phyloP scores from a whole-genome alignment of 1,140 invertebrate species.

The Papilio glaucus region DNA sequence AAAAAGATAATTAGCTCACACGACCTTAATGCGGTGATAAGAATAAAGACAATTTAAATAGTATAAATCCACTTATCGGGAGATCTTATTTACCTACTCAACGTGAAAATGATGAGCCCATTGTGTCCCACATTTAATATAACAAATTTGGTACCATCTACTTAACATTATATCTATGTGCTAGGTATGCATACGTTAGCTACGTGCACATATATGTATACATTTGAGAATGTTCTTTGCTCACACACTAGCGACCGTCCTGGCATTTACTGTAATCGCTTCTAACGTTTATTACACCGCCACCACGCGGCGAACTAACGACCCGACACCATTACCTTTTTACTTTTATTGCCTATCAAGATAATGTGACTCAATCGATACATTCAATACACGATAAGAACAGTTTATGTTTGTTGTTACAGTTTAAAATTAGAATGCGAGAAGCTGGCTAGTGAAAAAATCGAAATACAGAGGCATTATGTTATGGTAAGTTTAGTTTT shows the following conservation, averaged over 20 bases:
- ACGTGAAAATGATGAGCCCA: not conserved
- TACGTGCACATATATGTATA: not conserved
- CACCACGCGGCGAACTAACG: constrained; percentile 16
- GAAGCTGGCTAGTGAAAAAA: constrained; percentile 97
- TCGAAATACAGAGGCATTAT: constrained; percentile 98
- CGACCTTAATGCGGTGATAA: not conserved
- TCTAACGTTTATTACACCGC: constrained; percentile 7
- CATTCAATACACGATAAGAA: constrained; percentile 1
- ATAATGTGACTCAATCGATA: constrained; percentile 23
- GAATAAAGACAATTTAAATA: not conserved
- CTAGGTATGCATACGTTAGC: too few species aligned
- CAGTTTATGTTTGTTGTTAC: constrained; percentile 74
- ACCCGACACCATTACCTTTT: constrained; percentile 19
- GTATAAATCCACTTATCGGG: not conserved
- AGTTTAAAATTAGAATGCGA: constrained; percentile 94
- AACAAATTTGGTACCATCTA: not conserved
- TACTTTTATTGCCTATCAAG: constrained; percentile 24
- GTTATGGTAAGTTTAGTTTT: constrained; percentile 92
- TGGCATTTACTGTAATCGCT: constrained; percentile 21
- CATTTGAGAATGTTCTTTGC: not conserved
- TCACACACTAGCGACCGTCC: not conserved
- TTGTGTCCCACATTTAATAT: not conserved
- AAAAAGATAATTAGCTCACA: not conserved
- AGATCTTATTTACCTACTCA: not conserved
- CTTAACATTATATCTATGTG: constrained; percentile 2